These are phyloP conservation scores for Dermatophagoides farinae DNA, from an alignment of 1,140 invertebrate genomes.

Conservation along the genomic window DNA sequence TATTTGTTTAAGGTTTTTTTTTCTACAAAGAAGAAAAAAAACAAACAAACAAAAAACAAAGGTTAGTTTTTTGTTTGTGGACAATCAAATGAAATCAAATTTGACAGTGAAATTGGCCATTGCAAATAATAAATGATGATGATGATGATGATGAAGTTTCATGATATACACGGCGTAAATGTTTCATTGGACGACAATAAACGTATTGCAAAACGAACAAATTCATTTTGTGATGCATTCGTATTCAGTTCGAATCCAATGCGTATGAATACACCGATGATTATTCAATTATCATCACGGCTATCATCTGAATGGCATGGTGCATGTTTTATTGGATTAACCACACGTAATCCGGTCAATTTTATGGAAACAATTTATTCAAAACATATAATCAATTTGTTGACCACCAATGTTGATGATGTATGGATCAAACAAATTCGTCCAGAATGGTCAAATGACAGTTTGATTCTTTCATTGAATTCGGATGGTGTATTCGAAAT, in stretches of 20 bases:
- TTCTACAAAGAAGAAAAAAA: no score
- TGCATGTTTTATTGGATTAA: conserved; percentile 26
- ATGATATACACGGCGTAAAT: conserved; percentile 20
- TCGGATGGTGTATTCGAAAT: conserved; percentile 5
- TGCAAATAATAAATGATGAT: no score
- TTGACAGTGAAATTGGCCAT: no score
- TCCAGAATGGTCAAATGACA: conserved; percentile 20
- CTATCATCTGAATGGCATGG: conserved; percentile 25
- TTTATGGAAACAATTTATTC: conserved; percentile 10
- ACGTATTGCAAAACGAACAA: conserved; percentile 19
- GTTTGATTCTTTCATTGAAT: neutral
- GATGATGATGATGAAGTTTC: conserved; percentile 18
- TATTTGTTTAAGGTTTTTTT: no score
- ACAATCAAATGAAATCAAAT: no score
- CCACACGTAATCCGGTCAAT: conserved; percentile 23
- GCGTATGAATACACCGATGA: conserved; percentile 22
- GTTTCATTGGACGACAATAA: conserved; percentile 18
- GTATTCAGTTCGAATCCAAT: conserved; percentile 26
- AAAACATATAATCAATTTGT: conserved; percentile 16
- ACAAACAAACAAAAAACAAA: no score
- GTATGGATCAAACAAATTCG: conserved; percentile 26
- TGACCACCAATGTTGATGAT: conserved; percentile 21
- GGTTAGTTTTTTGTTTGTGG: no score
- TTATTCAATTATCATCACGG: conserved; percentile 21
- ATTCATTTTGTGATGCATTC: conserved; percentile 27